Conservation (phyloP, 2,113 vertebrate species). For the Chamaetylas fuelleborni region DNA sequence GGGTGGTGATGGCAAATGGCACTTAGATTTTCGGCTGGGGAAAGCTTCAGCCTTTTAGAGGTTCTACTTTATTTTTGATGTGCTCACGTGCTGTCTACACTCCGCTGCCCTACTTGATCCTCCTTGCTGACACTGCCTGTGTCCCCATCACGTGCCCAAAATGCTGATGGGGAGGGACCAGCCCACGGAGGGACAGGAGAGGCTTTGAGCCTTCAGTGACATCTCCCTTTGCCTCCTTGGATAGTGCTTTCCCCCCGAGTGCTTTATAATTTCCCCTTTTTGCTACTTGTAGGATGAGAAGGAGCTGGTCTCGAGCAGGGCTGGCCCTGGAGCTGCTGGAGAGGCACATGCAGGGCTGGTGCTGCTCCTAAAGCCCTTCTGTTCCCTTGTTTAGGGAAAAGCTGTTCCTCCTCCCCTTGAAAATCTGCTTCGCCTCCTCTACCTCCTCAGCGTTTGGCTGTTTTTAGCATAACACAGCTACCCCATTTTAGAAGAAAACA, state of each 20-base stretch:
- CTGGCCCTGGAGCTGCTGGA: not conserved
- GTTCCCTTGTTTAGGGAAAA: not conserved
- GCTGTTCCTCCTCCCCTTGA: conserved; percentile 8
- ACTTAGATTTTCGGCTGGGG: accelerated
- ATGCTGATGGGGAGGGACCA: not conserved
- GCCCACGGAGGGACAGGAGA: accelerated
- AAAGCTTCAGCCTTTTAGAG: not conserved
- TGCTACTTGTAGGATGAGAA: not conserved
- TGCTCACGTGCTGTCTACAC: accelerated
- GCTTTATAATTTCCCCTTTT: not conserved
- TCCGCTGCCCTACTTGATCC: not conserved
- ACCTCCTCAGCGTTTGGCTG: not conserved
- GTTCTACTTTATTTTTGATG: not conserved
- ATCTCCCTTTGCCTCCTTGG: not conserved
- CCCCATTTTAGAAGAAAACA: not conserved
- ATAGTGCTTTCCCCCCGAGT: accelerated
- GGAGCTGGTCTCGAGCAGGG: accelerated
- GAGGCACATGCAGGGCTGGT: accelerated
- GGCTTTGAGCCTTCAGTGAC: not conserved
- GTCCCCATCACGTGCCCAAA: not conserved
- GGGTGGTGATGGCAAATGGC: not conserved
- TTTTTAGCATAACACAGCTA: not conserved
- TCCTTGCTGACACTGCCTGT: not conserved
- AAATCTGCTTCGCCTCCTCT: conserved; percentile 33
- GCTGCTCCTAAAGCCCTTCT: not conserved